Evolutionary conservation across 2,113 vertebrate species (phyloP), one percentile per base, ranked within the genome.

Genomic region (Gasterosteus aculeatus): DNA sequence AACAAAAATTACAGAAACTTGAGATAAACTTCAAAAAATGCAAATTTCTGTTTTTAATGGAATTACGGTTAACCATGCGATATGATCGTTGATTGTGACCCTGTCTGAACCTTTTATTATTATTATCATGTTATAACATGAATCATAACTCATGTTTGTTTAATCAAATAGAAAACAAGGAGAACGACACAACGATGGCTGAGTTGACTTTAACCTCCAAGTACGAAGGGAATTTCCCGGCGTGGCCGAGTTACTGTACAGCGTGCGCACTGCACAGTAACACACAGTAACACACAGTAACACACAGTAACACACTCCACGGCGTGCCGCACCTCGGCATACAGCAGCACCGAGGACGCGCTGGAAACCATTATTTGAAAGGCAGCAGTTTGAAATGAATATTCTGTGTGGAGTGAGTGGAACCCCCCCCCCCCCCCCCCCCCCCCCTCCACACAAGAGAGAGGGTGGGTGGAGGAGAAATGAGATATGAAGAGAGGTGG

Each of bases 331-430:
- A 54, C 19, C n/a, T 67, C 47, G 51, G 58, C 11, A 38, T 42
- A 67, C 76, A 66, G 74, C 59, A 77, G 73, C n/a, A 16, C 53
- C 15, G 39, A 73, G 56, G 69, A 69, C 46, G 64, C 70, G 76
- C 69, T 86, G 85, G 86, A 65, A 87, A 72, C 85, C 66, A 88
- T 90, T 90, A 86, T 77, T 54, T 62, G 83, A 74, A 75, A 90
- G 83, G 84, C 89, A 92, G 85, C 86, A 83, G 47, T 87, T 84
- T 87, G 88, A 90, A 89, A 92, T 83, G 82, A 82, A 91, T 91
- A 90, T 76, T 70, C 57, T 76, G 83, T 80, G 71, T 74, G 29
- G 15, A 31, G 42, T 39, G 62, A 66, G 60, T 41, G 54, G 85
- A 88, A 84, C 58, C 10, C 77, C 51, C 51, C 51, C 70, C 51